A percentile compares a stretch with the other conserved stretches of the same genome.
Conservation (phyloP, 2,113 vertebrate species). For the Anguilla japonica region DNA sequence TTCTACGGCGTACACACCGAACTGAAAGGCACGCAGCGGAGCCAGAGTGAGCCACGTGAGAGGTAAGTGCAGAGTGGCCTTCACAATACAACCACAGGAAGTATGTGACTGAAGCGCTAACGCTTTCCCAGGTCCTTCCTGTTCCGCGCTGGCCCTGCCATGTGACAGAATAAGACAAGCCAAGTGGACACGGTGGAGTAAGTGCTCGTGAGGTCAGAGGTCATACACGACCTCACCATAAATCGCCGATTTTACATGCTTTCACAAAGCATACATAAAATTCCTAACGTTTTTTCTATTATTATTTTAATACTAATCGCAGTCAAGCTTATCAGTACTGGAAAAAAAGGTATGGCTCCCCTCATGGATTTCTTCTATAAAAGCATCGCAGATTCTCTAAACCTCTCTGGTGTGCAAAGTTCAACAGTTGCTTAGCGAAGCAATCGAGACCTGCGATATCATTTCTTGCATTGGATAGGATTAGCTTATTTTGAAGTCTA, state of each 20-base stretch:
- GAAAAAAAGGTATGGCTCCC: background rate
- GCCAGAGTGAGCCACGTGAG: background rate
- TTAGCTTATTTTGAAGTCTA: conserved; percentile 11
- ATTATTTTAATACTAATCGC: background rate
- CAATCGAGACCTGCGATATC: background rate
- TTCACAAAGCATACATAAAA: background rate
- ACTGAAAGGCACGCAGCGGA: background rate
- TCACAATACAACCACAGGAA: background rate
- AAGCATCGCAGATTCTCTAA: background rate
- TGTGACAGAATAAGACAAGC: background rate
- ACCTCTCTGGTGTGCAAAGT: background rate
- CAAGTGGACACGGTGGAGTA: background rate
- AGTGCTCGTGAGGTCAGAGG: background rate
- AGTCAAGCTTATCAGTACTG: background rate
- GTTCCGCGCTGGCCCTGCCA: background rate
- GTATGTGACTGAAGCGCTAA: background rate
- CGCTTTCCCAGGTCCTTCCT: background rate
- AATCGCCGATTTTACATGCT: conserved; percentile 1
- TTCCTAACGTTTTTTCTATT: background rate
- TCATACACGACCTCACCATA: background rate
- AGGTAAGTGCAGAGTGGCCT: background rate
- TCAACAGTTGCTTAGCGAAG: background rate
- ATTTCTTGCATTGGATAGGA: background rate
- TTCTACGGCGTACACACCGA: background rate
- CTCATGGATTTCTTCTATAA: background rate